A percentile compares a stretch with the other conserved stretches of the same genome.
Conservation (phyloP, 2,888 invertebrate genomes). For the Hylaea fasciaria region DNA sequence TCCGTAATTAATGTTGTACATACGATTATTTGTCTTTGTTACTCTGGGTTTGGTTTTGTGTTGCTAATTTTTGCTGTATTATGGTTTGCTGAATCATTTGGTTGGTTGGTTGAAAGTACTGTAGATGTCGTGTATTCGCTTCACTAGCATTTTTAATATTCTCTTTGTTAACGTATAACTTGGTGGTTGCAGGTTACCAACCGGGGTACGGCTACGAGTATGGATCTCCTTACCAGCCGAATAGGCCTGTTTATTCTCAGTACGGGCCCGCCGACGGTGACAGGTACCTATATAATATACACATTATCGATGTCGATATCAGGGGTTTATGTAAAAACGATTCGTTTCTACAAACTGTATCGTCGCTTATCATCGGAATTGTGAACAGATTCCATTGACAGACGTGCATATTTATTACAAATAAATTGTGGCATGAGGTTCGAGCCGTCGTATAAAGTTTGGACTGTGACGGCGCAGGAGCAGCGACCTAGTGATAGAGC, state of each 20-base stretch:
- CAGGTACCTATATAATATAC: slow-evolving; percentile 79
- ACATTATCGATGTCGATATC: not conserved
- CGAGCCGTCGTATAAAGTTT: not conserved
- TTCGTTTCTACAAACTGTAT: not conserved
- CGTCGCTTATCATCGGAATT: no score
- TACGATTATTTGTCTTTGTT: no score
- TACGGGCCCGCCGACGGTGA: slow-evolving; percentile 89
- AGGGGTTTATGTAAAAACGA: not conserved
- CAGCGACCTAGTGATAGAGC: no score
- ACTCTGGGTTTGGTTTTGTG: no score
- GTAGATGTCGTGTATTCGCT: slow-evolving; percentile 2
- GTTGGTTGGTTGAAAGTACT: not conserved
- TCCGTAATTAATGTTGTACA: no score
- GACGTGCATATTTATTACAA: no score
- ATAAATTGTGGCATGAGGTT: not conserved
- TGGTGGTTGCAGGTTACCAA: slow-evolving; percentile 84
- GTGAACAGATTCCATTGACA: no score
- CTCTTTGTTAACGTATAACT: slow-evolving; percentile 15
- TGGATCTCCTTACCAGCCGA: slow-evolving; percentile 88
- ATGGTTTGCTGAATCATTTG: no score
- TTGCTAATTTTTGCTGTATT: no score
- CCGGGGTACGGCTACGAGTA: slow-evolving; percentile 88
- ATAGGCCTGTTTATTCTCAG: slow-evolving; percentile 92
- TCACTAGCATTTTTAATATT: slow-evolving; percentile 1
- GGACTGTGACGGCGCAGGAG: no score